These are phyloP conservation scores for Chelonia mydas DNA, from an alignment of 2,797 vertebrate genomes.

Conservation along the genomic window DNA sequence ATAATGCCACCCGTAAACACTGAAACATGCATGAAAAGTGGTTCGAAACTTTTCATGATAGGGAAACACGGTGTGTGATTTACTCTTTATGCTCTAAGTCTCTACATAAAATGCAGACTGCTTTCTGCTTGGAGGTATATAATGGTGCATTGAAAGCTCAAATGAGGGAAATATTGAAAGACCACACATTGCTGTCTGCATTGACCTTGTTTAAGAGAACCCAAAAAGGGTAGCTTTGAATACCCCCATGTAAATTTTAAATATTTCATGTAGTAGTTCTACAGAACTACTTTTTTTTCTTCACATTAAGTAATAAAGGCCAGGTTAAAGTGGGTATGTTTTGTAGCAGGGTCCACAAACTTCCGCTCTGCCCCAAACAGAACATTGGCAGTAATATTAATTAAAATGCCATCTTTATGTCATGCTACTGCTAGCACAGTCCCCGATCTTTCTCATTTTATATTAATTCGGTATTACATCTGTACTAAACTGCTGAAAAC, in stretches of 20 bases:
- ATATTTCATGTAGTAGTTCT: background rate
- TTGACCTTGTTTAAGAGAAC: background rate
- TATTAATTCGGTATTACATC: background rate
- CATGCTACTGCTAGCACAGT: background rate
- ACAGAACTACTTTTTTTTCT: background rate
- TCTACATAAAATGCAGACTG: background rate
- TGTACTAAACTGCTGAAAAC: background rate
- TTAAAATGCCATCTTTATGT: background rate
- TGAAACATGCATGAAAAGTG: background rate
- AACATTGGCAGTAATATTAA: background rate
- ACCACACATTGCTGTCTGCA: background rate
- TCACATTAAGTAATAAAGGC: background rate
- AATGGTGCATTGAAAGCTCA: background rate
- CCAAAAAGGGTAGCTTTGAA: background rate
- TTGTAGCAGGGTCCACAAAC: background rate
- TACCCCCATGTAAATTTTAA: accelerated
- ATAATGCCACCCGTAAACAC: background rate
- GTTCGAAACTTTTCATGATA: background rate
- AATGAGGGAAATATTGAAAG: background rate
- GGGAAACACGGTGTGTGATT: background rate
- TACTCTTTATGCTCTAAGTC: background rate
- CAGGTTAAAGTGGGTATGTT: background rate
- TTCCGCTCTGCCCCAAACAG: background rate
- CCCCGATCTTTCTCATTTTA: background rate
- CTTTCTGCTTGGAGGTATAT: accelerated